phyloP scores from a whole-genome alignment of 2,888 invertebrate genomes.

The Eudemis profundana region DNA sequence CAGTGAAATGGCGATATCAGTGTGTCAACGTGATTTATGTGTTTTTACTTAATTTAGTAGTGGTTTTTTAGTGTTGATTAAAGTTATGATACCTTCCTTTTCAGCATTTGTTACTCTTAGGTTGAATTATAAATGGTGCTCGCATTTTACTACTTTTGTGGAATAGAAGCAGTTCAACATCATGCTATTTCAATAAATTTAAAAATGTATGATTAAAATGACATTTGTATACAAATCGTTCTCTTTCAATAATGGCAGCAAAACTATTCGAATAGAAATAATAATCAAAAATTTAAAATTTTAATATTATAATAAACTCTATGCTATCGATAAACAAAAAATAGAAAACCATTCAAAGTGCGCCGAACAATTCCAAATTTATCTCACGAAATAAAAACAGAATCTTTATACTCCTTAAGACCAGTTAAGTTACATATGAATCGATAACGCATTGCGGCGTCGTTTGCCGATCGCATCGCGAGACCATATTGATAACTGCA shows the following conservation, averaged over 20 bases:
- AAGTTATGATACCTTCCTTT: conserved; percentile 19
- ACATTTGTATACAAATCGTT: too few relatives aligned
- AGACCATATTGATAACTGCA: conserved; percentile 65
- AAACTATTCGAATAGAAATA: too few relatives aligned
- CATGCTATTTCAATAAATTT: too few relatives aligned
- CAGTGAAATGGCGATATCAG: conserved; percentile 44
- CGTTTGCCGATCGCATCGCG: conserved; percentile 76
- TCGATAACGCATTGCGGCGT: conserved; percentile 76
- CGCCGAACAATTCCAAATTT: conserved; percentile 29
- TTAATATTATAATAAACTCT: background rate
- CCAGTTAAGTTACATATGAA: conserved; percentile 67
- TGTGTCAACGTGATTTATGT: conserved; percentile 44
- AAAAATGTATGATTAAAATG: too few relatives aligned
- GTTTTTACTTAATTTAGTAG: conserved; percentile 44
- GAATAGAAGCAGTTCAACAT: background rate
- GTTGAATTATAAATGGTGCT: background rate
- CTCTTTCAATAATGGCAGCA: too few relatives aligned
- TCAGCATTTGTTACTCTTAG: background rate
- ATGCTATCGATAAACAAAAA: conserved; percentile 14
- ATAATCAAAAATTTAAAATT: too few relatives aligned
- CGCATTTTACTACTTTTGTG: background rate
- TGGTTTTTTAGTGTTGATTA: conserved; percentile 33
- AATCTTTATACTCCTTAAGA: conserved; percentile 55
- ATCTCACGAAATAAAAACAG: conserved; percentile 43
- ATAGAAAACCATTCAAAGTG: conserved; percentile 18